These are phyloP conservation scores for Penaeus japonicus DNA, from an alignment of 1,140 invertebrate species.

Conservation along the genomic window DNA sequence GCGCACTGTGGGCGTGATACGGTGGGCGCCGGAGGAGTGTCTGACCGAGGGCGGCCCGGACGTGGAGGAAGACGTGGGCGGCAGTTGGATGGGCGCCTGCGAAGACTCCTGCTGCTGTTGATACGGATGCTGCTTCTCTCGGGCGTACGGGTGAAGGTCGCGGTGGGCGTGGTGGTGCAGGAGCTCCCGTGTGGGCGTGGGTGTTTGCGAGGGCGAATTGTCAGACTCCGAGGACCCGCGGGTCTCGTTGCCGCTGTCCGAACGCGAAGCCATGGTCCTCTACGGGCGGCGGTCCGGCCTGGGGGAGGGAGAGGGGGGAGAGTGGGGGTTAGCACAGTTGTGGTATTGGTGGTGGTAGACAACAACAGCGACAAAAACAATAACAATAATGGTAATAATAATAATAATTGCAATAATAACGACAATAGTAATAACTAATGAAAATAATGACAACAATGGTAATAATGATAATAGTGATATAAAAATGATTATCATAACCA, in stretches of 20 bases:
- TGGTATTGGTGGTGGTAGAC: too few relatives aligned
- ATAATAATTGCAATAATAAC: too few relatives aligned
- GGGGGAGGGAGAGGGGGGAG: too few relatives aligned
- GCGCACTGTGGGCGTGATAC: conserved; percentile 11
- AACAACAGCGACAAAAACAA: too few relatives aligned
- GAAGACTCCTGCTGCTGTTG: conserved; percentile 20
- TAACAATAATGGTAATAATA: too few relatives aligned
- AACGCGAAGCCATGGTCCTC: conserved; percentile 50
- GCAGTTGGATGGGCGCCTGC: not conserved
- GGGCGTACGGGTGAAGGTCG: conserved; percentile 11
- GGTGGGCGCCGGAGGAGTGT: not conserved
- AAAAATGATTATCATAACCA: too few relatives aligned
- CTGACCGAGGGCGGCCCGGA: conserved; percentile 10
- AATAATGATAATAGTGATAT: too few relatives aligned
- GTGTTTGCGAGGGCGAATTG: conserved; percentile 49
- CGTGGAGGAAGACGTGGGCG: not conserved
- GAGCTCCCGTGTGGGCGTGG: conserved; percentile 29
- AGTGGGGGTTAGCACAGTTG: too few relatives aligned
- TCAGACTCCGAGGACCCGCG: conserved; percentile 59
- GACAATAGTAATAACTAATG: too few relatives aligned
- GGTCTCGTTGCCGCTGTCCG: conserved; percentile 59
- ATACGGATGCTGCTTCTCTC: conserved; percentile 21
- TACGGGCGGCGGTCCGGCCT: too few relatives aligned
- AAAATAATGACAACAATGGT: too few relatives aligned
- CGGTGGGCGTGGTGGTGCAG: not conserved